phyloP scores from a whole-genome alignment of 64 coral and sea anemone species.

The Montipora capricornis region DNA sequence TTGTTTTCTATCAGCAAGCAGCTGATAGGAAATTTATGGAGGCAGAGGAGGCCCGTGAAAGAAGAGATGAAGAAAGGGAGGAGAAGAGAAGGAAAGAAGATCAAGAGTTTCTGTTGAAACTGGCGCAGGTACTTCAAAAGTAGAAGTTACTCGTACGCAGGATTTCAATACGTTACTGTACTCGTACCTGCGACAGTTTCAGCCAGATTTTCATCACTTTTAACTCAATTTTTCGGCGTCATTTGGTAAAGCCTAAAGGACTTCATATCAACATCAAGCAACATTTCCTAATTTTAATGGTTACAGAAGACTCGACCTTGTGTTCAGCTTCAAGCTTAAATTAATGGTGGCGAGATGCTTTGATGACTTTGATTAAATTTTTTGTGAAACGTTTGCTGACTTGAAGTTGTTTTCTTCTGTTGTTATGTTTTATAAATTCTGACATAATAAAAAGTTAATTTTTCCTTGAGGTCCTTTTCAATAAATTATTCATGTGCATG shows the following conservation, averaged over 20 bases:
- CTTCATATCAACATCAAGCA: neutral
- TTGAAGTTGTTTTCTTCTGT: neutral
- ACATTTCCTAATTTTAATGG: neutral
- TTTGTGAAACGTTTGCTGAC: neutral
- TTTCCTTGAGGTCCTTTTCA: neutral
- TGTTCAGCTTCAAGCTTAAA: neutral
- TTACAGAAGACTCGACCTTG: no score
- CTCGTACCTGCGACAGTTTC: neutral
- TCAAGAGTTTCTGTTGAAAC: conserved; percentile 15
- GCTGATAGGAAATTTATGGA: conserved; percentile 18
- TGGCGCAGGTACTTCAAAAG: conserved; percentile 9
- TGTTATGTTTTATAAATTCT: neutral
- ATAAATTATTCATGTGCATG: neutral
- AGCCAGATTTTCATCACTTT: neutral
- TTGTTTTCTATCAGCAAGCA: conserved; percentile 1
- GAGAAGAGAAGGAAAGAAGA: conserved; percentile 15
- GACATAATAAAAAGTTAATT: neutral
- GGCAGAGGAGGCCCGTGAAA: neutral
- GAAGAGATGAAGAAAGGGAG: neutral
- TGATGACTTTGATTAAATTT: no score
- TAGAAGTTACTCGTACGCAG: neutral
- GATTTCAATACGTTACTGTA: neutral
- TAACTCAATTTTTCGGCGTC: neutral
- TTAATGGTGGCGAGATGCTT: no score
- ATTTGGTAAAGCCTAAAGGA: neutral